Evolutionary conservation across 2,797 vertebrate species (phyloP), one percentile per base, ranked within the genome.

Genomic region (Brotula barbata): DNA sequence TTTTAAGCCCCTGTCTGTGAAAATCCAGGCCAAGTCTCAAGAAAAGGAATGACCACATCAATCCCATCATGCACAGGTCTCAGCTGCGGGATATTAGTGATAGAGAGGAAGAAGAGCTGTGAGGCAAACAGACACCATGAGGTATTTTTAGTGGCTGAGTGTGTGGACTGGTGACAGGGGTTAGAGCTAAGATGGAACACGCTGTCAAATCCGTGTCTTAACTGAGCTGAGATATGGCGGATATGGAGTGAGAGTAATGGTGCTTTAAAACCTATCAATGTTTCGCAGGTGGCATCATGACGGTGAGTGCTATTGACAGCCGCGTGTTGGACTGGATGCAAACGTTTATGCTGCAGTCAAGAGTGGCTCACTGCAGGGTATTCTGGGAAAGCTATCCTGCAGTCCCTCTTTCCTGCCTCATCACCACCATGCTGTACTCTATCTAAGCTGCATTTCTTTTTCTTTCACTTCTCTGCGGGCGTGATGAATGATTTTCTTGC

Each of bases 401-500:
- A 54, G 37, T 5, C 17, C 51, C 16, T 1, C 17, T 53, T 43
- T 46, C 16, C 16, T 49, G 9, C 28, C 21, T 54, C 23, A 34
- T 23, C 36, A 58, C 49, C 17, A 16, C 12, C 52, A 56, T n/a
- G 34, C 55, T 28, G n/a, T 41, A 41, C 37, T 36, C 39, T 39
- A 21, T 14, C 60, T 57, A 37, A 23, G 48, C 40, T 54, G 52
- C 57, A 20, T 52, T 58, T 9, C 39, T 41, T 22, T 49, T 68
- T 31, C 51, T 43, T 52, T 63, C 25, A 28, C 7, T 55, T 54
- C 67, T 57, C 36, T 66, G 43, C 48, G n/a, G n/a, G 39, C 62
- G 68, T 87, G 88, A 89, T 86, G 68, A 86, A 89, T 82, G 28
- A 64, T 40, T 50, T 49, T 71, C 79, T 56, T 68, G 37, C 64